phyloP scores from a whole-genome alignment of 2,113 vertebrate species.

The Cariama cristata region DNA sequence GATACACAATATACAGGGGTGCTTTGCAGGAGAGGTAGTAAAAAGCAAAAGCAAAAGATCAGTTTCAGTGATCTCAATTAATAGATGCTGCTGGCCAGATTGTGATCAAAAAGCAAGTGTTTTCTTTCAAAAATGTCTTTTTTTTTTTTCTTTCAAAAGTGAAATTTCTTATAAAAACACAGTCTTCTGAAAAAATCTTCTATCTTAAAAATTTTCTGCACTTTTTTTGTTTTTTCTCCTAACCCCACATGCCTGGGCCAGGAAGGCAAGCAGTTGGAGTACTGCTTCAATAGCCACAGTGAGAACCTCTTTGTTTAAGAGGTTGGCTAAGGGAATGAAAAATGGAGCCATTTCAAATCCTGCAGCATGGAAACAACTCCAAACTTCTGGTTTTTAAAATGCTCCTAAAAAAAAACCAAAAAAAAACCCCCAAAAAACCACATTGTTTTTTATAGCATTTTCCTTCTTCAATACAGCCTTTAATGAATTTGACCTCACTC shows the following conservation, averaged over 20 bases:
- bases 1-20: background rate
- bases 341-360: background rate
- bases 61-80: background rate
- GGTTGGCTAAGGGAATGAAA: background rate
- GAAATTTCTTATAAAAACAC: background rate
- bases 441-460: background rate
- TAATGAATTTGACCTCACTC: background rate
- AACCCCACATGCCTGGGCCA: background rate
- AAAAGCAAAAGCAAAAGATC: background rate
- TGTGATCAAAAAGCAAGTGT: background rate
- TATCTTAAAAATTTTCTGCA: background rate
- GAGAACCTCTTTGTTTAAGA: background rate
- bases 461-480: background rate
- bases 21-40: background rate
- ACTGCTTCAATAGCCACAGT: background rate
- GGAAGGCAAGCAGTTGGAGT: background rate
- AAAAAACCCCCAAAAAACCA: accelerated
- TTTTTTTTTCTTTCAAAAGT: background rate
- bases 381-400: background rate
- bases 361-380: background rate
- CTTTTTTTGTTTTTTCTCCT: background rate
- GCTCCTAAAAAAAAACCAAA: background rate
- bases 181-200: background rate
- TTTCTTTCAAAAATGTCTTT: background rate
- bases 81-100: background rate